These are phyloP conservation scores for Lochmaea capreae DNA, from an alignment of 2,888 invertebrate genomes.

Conservation along the genomic window DNA sequence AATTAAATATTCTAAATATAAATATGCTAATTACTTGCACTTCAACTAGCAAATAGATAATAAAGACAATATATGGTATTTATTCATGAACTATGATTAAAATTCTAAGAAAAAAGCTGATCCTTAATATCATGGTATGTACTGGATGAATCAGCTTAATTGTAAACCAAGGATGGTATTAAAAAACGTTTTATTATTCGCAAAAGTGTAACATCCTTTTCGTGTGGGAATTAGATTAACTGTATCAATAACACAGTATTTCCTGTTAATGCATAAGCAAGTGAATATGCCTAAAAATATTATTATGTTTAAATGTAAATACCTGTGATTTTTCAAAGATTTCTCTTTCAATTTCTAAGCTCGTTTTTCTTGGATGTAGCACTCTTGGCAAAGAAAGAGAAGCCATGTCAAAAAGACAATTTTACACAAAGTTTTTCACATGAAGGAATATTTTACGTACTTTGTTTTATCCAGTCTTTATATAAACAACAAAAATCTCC, in stretches of 20 bases:
- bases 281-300: slow-evolving; percentile 1
- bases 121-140: not conserved
- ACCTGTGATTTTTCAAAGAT: slow-evolving; percentile 89
- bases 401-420: slow-evolving; percentile 68
- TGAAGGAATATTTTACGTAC: not conserved
- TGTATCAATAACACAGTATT: slow-evolving; percentile 14
- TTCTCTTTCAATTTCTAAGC: slow-evolving; percentile 82
- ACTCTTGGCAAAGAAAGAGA: slow-evolving; percentile 79
- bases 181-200: slow-evolving; percentile 17
- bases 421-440: slow-evolving; percentile 1
- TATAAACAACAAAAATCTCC: not conserved
- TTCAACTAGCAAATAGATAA: not conserved
- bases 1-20: not conserved
- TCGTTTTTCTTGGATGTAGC: slow-evolving; percentile 79
- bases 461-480: slow-evolving; percentile 1
- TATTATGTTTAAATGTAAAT: slow-evolving; percentile 41
- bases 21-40: not conserved
- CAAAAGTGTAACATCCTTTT: slow-evolving; percentile 31
- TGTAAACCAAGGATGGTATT: slow-evolving; percentile 15
- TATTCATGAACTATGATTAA: not conserved
- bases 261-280: slow-evolving; percentile 12
- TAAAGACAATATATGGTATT: not conserved
- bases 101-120: not conserved
- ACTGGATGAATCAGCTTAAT: slow-evolving; percentile 17
- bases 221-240: slow-evolving; percentile 23